Percentiles rank a stretch among this genome's conserved stretches.
These are phyloP conservation scores for Thumatha senex DNA, from an alignment of 2,888 invertebrate species.

Conservation along the genomic window DNA sequence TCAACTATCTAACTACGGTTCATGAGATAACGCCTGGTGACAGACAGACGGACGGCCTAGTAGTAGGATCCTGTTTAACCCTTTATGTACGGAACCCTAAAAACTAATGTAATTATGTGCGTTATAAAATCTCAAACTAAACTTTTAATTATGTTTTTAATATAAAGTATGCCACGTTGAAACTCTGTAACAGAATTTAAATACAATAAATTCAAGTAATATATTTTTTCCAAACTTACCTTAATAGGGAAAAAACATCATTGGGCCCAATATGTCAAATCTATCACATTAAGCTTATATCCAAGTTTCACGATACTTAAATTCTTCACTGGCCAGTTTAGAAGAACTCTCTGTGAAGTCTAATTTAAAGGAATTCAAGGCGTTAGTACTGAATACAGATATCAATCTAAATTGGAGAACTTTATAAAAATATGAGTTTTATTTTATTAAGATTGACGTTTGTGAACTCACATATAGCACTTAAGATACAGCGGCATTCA, in stretches of 20 bases:
- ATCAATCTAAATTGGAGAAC: slow-evolving; percentile 25
- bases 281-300: slow-evolving; percentile 33
- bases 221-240: too few relatives aligned
- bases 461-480: slow-evolving; percentile 40
- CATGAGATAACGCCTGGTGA: too few relatives aligned
- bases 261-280: slow-evolving; percentile 30
- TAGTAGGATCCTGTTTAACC: too few relatives aligned
- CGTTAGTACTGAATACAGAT: slow-evolving; percentile 5
- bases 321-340: slow-evolving; percentile 20
- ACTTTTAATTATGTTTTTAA: too few relatives aligned
- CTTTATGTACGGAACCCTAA: too few relatives aligned
- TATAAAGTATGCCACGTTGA: too few relatives aligned
- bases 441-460: slow-evolving; percentile 47
- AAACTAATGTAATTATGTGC: too few relatives aligned
- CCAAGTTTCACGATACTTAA: slow-evolving; percentile 39
- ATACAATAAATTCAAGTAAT: too few relatives aligned
- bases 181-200: too few relatives aligned
- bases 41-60: too few relatives aligned
- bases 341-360: slow-evolving; percentile 14
- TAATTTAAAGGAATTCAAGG: background rate
- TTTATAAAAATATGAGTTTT: slow-evolving; percentile 38
- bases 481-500: slow-evolving; percentile 33
- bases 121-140: too few relatives aligned
- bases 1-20: too few relatives aligned
- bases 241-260: slow-evolving; percentile 6